Conservation (phyloP, 2,113 vertebrate species). For the Trematocara stigmaticum region DNA sequence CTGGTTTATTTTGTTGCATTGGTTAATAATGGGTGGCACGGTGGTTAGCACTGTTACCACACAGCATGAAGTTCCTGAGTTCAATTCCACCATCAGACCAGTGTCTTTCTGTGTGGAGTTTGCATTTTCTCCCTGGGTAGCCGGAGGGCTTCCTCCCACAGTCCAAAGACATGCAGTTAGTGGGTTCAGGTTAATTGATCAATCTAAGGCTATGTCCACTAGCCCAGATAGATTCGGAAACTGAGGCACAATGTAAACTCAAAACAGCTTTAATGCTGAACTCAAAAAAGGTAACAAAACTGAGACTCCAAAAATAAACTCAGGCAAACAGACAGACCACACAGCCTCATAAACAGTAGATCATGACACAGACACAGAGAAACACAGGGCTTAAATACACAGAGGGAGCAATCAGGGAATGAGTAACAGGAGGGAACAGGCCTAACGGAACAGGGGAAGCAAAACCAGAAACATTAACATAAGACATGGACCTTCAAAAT, state of each 20-base stretch:
- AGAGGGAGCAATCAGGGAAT: too few relatives aligned
- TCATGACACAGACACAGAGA: too few relatives aligned
- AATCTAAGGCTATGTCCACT: neutral
- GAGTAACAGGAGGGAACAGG: too few relatives aligned
- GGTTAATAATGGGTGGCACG: neutral
- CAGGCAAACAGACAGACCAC: too few relatives aligned
- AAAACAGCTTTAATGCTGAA: too few relatives aligned
- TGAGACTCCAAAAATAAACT: too few relatives aligned
- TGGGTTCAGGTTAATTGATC: neutral
- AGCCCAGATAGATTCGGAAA: neutral
- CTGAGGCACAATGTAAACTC: neutral
- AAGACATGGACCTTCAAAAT: too few relatives aligned
- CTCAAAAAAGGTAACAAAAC: too few relatives aligned
- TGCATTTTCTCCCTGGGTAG: neutral
- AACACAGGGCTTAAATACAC: too few relatives aligned
- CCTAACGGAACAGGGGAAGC: too few relatives aligned
- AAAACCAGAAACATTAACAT: too few relatives aligned
- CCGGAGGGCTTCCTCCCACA: neutral
- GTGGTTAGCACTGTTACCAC: neutral
- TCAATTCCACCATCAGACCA: neutral
- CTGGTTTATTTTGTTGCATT: neutral
- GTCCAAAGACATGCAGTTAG: neutral
- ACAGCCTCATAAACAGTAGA: too few relatives aligned
- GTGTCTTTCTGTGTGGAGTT: neutral
- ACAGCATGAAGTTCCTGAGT: neutral